A percentile compares a stretch with the other conserved stretches of the same genome.
Evolutionary conservation across 2,113 vertebrate species (phyloP).

Genomic region (Hydrochoerus hydrochaeris): DNA sequence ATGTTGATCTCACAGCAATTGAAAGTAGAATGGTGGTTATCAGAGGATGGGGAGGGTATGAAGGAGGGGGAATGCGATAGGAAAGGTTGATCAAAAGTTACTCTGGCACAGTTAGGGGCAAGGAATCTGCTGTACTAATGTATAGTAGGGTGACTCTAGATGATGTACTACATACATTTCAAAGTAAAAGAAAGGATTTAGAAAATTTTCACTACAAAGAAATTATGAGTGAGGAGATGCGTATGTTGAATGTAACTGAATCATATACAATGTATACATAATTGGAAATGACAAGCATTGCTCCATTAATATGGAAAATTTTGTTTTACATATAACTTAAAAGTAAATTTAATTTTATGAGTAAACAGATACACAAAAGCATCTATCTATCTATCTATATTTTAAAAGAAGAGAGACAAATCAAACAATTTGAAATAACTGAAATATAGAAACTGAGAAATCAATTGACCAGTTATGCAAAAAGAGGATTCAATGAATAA

Average conservation of each 20-base stretch:
- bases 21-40: not conserved
- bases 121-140: not conserved
- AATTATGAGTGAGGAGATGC: not conserved
- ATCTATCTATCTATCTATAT: not conserved
- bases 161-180: not conserved
- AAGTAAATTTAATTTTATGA: not conserved
- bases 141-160: not conserved
- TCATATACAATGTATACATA: not conserved
- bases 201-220: not conserved
- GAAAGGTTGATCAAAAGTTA: not conserved
- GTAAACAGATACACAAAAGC: not conserved
- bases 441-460: not conserved
- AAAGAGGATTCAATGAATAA: not conserved
- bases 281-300: not conserved
- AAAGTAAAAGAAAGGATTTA: not conserved
- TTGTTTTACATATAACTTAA: not conserved
- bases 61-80: not conserved
- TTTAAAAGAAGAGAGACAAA: not conserved
- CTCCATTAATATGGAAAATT: not conserved
- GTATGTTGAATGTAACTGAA: not conserved
- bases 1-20: not conserved
- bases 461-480: not conserved
- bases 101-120: not conserved
- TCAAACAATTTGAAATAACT: not conserved
- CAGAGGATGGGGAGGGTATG: not conserved